Evolutionary conservation across 2,888 invertebrate genomes (phyloP).

Genomic region (Caenorhabditis uteleia): DNA sequence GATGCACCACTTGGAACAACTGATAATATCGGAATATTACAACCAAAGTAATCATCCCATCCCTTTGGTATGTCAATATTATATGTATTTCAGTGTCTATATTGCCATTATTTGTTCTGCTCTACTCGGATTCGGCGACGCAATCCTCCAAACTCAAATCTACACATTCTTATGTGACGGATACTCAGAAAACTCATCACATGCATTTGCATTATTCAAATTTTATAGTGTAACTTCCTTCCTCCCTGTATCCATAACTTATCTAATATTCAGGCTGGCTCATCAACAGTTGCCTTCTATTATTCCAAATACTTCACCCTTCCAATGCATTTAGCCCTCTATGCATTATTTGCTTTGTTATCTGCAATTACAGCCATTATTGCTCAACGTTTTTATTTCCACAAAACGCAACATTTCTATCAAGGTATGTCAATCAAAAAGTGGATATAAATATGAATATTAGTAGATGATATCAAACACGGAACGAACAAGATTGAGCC

Average conservation of each 20-base stretch:
- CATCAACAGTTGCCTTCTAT: slow-evolving; percentile 28
- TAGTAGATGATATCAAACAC: too few relatives aligned
- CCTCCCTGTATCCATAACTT: not conserved
- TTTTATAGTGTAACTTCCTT: slow-evolving; percentile 33
- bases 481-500: too few relatives aligned
- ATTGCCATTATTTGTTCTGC: slow-evolving; percentile 26
- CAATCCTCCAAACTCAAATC: slow-evolving; percentile 32
- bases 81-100: slow-evolving; percentile 10
- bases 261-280: slow-evolving; percentile 13
- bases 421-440: slow-evolving; percentile 21
- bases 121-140: slow-evolving; percentile 31
- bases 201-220: slow-evolving; percentile 36
- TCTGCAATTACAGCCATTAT: slow-evolving; percentile 22
- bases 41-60: slow-evolving; percentile 15
- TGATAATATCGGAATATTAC: slow-evolving; percentile 12
- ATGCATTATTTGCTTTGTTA: slow-evolving; percentile 23
- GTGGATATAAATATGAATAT: too few relatives aligned
- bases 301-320: slow-evolving; percentile 25
- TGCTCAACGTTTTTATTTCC: slow-evolving; percentile 27
- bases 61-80: not conserved
- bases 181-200: slow-evolving; percentile 25
- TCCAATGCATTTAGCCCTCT: slow-evolving; percentile 18
- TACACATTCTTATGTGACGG: slow-evolving; percentile 29
- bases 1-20: slow-evolving; percentile 33
- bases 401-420: slow-evolving; percentile 21